A percentile compares a stretch with the other conserved stretches of the same genome.
phyloP scores from a whole-genome alignment of 2,113 vertebrate species.

The Nothoprocta perdicaria region DNA sequence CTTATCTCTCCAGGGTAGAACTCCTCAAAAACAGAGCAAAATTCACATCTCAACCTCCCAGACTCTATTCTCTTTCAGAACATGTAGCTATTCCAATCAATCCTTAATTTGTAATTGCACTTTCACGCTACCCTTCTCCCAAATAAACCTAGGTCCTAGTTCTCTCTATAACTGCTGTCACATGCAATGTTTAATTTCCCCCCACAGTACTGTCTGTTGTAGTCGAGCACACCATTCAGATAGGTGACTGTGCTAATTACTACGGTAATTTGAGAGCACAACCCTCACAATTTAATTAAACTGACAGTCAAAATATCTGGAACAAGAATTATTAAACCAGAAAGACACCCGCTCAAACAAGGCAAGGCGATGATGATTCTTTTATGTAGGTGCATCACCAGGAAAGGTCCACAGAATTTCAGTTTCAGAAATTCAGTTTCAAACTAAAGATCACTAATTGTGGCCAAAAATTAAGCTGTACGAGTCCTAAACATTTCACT shows the following conservation, averaged over 20 bases:
- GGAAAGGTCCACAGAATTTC: neutral
- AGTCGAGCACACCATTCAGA: neutral
- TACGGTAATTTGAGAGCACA: neutral
- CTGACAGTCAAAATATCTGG: neutral
- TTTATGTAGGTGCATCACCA: neutral
- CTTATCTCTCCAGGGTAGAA: neutral
- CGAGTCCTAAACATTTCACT: neutral
- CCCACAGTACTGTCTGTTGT: neutral
- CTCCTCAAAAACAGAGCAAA: neutral
- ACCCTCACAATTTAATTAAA: neutral
- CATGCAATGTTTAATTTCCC: neutral
- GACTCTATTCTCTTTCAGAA: neutral
- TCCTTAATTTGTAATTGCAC: neutral
- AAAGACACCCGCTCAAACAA: neutral
- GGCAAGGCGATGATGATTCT: neutral
- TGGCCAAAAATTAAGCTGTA: neutral
- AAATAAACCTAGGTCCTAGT: neutral
- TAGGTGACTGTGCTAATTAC: neutral
- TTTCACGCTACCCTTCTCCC: neutral
- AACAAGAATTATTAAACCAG: neutral
- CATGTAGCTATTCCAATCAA: accelerated
- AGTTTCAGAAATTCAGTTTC: neutral
- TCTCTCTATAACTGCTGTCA: neutral
- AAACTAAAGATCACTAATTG: neutral
- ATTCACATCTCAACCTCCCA: accelerated